These are phyloP conservation scores for Chiloscyllium plagiosum DNA, from an alignment of 2,113 vertebrate genomes.

Conservation along the genomic window DNA sequence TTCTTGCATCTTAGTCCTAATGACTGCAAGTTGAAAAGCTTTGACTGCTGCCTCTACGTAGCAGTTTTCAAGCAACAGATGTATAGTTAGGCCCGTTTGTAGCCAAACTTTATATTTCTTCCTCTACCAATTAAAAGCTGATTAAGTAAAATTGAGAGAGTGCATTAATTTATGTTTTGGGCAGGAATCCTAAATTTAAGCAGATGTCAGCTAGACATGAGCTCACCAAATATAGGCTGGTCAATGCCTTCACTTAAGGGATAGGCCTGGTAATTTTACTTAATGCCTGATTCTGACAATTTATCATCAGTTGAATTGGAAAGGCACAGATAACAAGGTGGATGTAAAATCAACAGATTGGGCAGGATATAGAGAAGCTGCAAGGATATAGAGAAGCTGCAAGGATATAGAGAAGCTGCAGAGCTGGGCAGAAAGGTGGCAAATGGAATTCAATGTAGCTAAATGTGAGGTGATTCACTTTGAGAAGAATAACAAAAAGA, in stretches of 20 bases:
- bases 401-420: no score
- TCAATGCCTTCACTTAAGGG: no score
- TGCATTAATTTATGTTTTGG: not conserved
- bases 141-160: not conserved
- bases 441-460: no score
- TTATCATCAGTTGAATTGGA: not conserved
- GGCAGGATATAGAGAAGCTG: no score
- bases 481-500: no score
- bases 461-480: no score
- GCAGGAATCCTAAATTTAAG: not conserved
- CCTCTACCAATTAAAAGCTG: not conserved
- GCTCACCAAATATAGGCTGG: not conserved
- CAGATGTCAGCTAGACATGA: not conserved
- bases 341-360: not conserved
- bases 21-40: no score
- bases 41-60: no score
- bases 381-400: no score
- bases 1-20: no score
- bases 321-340: not conserved
- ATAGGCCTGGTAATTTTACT: not conserved
- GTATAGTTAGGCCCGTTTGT: not conserved
- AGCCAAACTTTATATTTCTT: not conserved
- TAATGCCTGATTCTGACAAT: not conserved
- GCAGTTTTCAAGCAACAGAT: not conserved
- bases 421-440: no score